Conservation (phyloP, 2,888 invertebrate genomes). For the Protonemura montana region DNA sequence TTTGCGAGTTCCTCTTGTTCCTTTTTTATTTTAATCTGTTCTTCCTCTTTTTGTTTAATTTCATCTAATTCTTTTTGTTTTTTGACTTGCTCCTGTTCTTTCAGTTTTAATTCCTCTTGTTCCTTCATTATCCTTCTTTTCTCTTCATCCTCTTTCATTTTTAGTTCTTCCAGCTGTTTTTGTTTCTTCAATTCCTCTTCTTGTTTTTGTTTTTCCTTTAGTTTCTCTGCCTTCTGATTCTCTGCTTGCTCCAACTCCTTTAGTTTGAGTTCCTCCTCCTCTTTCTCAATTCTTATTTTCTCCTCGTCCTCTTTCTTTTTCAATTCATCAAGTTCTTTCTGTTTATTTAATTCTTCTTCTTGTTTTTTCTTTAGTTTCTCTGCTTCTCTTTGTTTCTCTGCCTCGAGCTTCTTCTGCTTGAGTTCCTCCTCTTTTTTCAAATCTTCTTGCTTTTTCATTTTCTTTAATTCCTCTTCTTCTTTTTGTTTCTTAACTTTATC, state of each 20-base stretch:
- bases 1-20: conserved; percentile 42
- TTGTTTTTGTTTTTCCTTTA: conserved; percentile 46
- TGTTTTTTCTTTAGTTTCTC: conserved; percentile 51
- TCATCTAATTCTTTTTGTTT: conserved; percentile 45
- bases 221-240: conserved; percentile 46
- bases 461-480: conserved; percentile 56
- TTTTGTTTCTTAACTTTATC: conserved; percentile 45
- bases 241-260: conserved; percentile 42
- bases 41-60: conserved; percentile 42
- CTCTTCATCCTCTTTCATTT: conserved; percentile 35
- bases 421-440: conserved; percentile 53
- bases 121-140: conserved; percentile 25
- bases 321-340: conserved; percentile 53
- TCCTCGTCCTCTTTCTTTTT: conserved; percentile 51
- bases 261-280: conserved; percentile 48
- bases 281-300: conserved; percentile 47
- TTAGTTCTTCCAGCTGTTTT: conserved; percentile 34
- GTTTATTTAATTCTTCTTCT: conserved; percentile 50
- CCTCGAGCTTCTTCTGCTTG: conserved; percentile 52
- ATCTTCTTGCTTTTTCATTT: conserved; percentile 54
- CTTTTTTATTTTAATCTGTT: conserved; percentile 47
- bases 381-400: conserved; percentile 53
- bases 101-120: not conserved
- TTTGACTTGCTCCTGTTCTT: not conserved
- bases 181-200: conserved; percentile 47